phyloP scores from a whole-genome alignment of 2,888 invertebrate genomes.

The Fragum fragum region DNA sequence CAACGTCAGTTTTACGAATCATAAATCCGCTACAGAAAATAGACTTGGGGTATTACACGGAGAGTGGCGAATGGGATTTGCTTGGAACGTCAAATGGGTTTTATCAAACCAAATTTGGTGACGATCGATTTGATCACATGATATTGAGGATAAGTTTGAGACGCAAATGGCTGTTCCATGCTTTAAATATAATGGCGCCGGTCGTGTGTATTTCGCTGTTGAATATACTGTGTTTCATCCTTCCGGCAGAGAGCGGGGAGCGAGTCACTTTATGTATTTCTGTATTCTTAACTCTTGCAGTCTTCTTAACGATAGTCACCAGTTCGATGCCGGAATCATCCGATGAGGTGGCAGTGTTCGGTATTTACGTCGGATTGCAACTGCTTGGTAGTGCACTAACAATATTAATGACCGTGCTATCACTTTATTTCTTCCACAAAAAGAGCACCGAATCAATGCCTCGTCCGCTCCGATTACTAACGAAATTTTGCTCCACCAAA shows the following conservation, averaged over 20 bases:
- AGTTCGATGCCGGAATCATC: constrained; percentile 69
- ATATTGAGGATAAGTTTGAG: constrained; percentile 24
- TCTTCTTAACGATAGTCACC: constrained; percentile 67
- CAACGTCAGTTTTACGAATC: constrained; percentile 33
- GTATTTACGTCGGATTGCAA: constrained; percentile 66
- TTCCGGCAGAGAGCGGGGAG: constrained; percentile 58
- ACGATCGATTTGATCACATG: constrained; percentile 37
- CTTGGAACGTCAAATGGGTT: neutral
- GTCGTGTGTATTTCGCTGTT: constrained; percentile 52
- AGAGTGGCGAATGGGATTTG: constrained; percentile 52
- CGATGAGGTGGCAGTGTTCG: constrained; percentile 68
- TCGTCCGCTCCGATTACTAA: constrained; percentile 13
- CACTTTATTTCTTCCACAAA: constrained; percentile 59
- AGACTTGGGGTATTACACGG: constrained; percentile 28
- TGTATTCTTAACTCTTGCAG: constrained; percentile 68
- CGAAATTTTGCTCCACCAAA: constrained; percentile 36
- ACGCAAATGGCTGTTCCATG: constrained; percentile 51
- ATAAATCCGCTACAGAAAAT: constrained; percentile 10
- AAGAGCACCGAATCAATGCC: constrained; percentile 49
- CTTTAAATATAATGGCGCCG: constrained; percentile 49
- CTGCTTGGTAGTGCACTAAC: constrained; percentile 66
- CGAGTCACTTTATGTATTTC: constrained; percentile 59
- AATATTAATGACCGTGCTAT: constrained; percentile 62
- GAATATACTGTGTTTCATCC: constrained; percentile 53
- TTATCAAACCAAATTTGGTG: constrained; percentile 20